Base-by-base conservation (phyloP, 2,888 invertebrate species). In the Acanthosepion esculentum region DNA sequence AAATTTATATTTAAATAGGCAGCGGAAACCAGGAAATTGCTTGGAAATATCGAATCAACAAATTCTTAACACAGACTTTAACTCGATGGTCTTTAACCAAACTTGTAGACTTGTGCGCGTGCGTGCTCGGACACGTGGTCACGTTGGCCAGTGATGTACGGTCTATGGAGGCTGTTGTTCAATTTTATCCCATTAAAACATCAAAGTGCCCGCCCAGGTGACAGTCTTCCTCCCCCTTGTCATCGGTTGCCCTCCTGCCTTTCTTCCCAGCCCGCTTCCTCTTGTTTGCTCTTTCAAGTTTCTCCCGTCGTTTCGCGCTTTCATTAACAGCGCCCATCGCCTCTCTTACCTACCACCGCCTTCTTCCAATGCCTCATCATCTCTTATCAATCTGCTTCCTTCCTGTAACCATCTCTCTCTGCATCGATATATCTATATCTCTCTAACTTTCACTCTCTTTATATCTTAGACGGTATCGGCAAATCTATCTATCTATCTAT, bases 151-250 rank as follows among this genome's bases (percentile, higher is more conserved):
- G 78, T 78, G 78, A 78, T 12, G n/a, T 78, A 78, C 29, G 29
- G 8, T 78, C 12, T 78, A 18, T 78, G 78, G 78, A 29, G 78
- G n/a, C 78, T 78, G 78, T 78, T n/a, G n/a, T 78, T n/a, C 78
- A n/a, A 78, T 78, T 78, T 78, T 78, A 78, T 78, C n/a, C n/a
- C 78, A 78, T 78, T 78, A 78, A 78, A 78, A 78, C 78, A 78
- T 78, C 78, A 78, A 78, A 78, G 78, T n/a, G 29, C 3, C 78
- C 78, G 78, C n/a, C 29, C 78, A 78, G 78, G 78, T 78, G 78
- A n/a, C 78, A n/a, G 78, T 78, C 78, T 18, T n/a, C 10, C n/a
- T 15, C n/a, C 78, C 18, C 78, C 78, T 29, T 8, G 12, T n/a
- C 78, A 10, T 29, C 78, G 10, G 29, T 78, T 7, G 3, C 78